Evolutionary conservation across 2,113 vertebrate species (phyloP).

Genomic region (Ibidorhyncha struthersii): DNA sequence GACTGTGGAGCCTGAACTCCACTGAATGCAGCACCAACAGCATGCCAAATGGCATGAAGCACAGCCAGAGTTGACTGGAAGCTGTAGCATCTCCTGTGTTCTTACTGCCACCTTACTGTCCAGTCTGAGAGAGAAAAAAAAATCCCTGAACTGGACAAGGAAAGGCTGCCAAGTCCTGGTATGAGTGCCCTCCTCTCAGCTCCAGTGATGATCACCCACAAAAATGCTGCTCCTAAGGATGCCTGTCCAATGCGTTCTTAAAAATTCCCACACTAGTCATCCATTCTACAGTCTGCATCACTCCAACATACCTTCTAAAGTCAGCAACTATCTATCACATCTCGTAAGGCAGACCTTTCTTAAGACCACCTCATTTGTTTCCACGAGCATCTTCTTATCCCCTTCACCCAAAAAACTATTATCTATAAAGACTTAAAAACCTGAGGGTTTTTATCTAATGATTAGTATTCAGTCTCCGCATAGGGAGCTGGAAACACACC

Average conservation of each 20-base stretch:
- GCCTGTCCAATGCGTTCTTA: not conserved
- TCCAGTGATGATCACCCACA: not conserved
- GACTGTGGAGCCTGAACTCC: not conserved
- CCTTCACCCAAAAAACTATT: not conserved
- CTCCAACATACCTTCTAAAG: not conserved
- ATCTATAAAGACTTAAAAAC: not conserved
- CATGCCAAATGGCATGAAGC: not conserved
- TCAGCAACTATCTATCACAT: not conserved
- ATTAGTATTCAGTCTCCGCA: not conserved
- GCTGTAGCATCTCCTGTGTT: not conserved
- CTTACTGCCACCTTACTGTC: not conserved
- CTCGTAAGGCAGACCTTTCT: not conserved
- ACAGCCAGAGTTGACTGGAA: not conserved
- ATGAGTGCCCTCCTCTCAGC: not conserved
- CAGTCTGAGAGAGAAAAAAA: not conserved
- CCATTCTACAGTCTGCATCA: not conserved
- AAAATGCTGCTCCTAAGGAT: not conserved
- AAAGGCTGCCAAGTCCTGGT: not conserved
- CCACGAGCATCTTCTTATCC: not conserved
- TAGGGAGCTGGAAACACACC: not conserved
- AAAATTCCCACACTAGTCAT: not conserved
- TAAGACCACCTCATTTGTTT: not conserved
- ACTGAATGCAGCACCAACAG: not conserved
- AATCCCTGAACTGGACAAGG: not conserved
- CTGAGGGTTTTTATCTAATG: not conserved